A percentile compares a stretch with the other conserved stretches of the same genome.
These are phyloP conservation scores for Drosophila emarginata DNA, from an alignment of 2,888 invertebrate genomes.

Conservation along the genomic window DNA sequence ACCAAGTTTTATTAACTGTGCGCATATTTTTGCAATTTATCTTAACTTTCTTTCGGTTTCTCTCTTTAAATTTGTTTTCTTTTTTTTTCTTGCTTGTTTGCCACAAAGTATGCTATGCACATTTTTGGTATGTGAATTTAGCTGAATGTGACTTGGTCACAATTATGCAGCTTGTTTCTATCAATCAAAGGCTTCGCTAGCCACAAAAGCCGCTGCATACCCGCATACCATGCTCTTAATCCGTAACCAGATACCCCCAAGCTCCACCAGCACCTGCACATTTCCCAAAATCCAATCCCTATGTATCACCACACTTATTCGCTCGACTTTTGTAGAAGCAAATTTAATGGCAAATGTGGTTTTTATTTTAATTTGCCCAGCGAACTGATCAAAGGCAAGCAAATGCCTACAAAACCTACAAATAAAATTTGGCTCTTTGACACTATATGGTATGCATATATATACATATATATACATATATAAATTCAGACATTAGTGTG, in stretches of 20 bases:
- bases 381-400: conserved; percentile 60
- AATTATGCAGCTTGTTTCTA: conserved; percentile 64
- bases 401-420: conserved; percentile 32
- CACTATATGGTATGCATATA: background rate
- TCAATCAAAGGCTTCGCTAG: conserved; percentile 59
- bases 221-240: conserved; percentile 12
- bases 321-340: conserved; percentile 29
- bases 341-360: conserved; percentile 69
- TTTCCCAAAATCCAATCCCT: background rate
- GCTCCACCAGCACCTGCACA: background rate
- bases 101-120: conserved; percentile 28
- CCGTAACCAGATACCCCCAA: too few species aligned
- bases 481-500: background rate
- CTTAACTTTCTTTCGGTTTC: conserved; percentile 15
- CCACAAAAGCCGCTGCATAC: conserved; percentile 57
- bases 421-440: conserved; percentile 43
- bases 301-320: conserved; percentile 13
- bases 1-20: conserved; percentile 67
- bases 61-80: background rate
- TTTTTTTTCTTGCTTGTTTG: background rate
- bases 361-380: conserved; percentile 64
- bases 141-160: conserved; percentile 28
- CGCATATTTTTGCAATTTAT: conserved; percentile 48
- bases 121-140: conserved; percentile 1
- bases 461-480: background rate